Base-by-base conservation (phyloP, 35 echinoderm and acorn worm genomes). In the Lytechinus pictus region DNA sequence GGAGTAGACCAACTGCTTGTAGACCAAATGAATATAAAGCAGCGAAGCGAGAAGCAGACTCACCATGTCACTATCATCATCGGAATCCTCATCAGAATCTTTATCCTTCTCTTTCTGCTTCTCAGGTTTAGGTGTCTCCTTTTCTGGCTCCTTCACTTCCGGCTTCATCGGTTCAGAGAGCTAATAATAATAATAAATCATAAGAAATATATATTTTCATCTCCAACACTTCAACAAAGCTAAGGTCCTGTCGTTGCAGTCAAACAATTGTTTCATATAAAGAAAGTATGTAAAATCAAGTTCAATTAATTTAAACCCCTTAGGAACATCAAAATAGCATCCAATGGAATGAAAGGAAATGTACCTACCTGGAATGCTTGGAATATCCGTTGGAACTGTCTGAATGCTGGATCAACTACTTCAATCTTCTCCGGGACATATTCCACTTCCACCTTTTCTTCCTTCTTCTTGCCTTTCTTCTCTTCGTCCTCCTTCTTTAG, bases 341-440 rank as follows among this genome's bases (percentile, higher is more conserved):
- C n/a, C 21, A 79, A 24, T 24, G 21, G 66, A 24, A 16, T 79
- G 14, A 9, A 6, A 11, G 9, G 56, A 13, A 9, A 58, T 58
- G 56, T 44, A 56, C 56, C 53, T 95, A 99, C 98, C 97, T 97
- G 94, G 60, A 99, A 99, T 53, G 97, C 97, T 95, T 99, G 97
- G 97, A 99, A 99, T 86, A 99, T 98, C 92, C 94, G 97, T 11
- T 94, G 93, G 89, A 99, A 99, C 29, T 98, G 95, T 56, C 96
- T 95, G 94, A 98, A 97, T 9, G 94, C 53, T 55, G 98, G 98
- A 57, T 99, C 98, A 27, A 27, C 86, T 6, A 99, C 58, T 52
- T 99, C 96, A 4, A 98, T 53, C n/a, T 96, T 52, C 86, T 99
- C 98, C 0, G 97, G 94, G 13, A 99, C 92, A 54, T 99, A 99